phyloP scores from a whole-genome alignment of 2,113 vertebrate genomes.

The Pluvianellus socialis region DNA sequence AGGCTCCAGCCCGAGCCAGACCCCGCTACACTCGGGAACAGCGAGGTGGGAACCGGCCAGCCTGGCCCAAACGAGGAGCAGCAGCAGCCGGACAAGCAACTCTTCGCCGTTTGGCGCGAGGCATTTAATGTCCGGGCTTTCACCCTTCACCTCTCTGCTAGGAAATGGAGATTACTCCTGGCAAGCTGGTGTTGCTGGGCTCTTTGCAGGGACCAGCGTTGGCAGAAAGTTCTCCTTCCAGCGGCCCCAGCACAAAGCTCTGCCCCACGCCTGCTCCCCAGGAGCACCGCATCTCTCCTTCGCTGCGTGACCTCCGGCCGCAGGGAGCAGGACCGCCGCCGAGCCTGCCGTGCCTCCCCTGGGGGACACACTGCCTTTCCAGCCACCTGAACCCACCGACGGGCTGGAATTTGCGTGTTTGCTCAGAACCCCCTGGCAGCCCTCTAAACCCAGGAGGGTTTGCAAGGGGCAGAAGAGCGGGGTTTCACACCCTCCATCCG shows the following conservation, averaged over 20 bases:
- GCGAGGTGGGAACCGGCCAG: neutral
- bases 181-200: neutral
- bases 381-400: neutral
- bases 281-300: neutral
- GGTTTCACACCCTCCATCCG: neutral
- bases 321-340: neutral
- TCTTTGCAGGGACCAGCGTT: neutral
- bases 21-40: too few species aligned
- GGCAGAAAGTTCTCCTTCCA: neutral
- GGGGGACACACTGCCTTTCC: neutral
- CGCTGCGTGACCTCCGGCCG: fast-evolving
- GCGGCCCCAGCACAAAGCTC: neutral
- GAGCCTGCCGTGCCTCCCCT: neutral
- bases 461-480: fast-evolving
- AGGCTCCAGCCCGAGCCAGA: neutral
- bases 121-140: neutral
- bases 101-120: neutral
- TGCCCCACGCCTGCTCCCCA: neutral
- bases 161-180: neutral
- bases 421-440: neutral
- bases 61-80: neutral
- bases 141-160: neutral
- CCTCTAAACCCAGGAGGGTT: neutral
- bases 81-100: neutral
- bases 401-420: neutral